phyloP scores from a whole-genome alignment of 2,113 vertebrate genomes.

The Hippolais icterina region DNA sequence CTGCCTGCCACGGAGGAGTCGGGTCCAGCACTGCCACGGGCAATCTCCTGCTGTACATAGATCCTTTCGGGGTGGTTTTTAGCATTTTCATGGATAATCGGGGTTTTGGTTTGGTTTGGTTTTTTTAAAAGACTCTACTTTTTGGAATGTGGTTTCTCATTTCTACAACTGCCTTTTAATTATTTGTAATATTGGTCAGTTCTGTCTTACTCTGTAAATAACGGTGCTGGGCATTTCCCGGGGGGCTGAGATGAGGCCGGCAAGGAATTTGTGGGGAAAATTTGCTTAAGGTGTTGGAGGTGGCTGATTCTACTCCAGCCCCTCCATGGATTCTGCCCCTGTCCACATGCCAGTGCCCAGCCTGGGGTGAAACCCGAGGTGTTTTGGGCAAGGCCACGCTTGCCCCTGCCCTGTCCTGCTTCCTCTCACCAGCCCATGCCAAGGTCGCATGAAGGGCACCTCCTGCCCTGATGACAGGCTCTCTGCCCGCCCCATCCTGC shows the following conservation, averaged over 20 bases:
- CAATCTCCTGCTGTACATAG: conserved; percentile 73
- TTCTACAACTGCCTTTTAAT: conserved; percentile 66
- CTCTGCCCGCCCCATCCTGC: background rate
- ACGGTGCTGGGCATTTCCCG: background rate
- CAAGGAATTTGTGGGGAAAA: background rate
- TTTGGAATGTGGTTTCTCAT: conserved; percentile 75
- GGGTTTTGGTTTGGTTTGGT: background rate
- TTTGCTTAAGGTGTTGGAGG: background rate
- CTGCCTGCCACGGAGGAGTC: background rate
- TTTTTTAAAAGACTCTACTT: conserved; percentile 66
- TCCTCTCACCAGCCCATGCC: background rate
- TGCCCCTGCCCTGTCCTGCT: background rate
- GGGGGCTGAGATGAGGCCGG: background rate
- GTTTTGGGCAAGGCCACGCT: background rate
- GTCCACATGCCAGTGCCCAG: background rate
- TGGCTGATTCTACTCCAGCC: background rate
- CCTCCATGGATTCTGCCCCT: background rate
- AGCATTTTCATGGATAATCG: conserved; percentile 70
- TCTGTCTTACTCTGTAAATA: conserved; percentile 65
- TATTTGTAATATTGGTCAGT: conserved; percentile 48
- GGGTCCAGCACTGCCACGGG: conserved; percentile 13
- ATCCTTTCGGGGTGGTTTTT: conserved; percentile 62
- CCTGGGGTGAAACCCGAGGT: background rate
- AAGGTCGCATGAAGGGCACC: conserved; percentile 34
- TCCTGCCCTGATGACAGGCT: conserved; percentile 4